Percentiles rank a stretch among this genome's conserved stretches.
Evolutionary conservation across 2,888 invertebrate species (phyloP).

Genomic region (Norana najaformis): DNA sequence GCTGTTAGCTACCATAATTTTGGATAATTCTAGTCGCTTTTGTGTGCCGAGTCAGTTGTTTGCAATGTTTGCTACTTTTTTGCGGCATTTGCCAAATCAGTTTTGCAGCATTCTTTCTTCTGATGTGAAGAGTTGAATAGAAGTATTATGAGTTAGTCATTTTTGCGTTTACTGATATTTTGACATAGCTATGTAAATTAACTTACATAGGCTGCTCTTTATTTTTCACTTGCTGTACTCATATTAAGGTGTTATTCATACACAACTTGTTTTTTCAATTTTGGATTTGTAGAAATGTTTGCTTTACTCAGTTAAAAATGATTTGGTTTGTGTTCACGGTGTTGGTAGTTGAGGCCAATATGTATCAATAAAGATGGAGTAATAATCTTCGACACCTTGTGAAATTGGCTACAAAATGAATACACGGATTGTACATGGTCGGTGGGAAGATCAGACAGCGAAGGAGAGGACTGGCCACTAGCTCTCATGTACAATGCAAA

Average conservation of each 20-base stretch:
- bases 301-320: neutral
- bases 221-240: conserved; percentile 13
- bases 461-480: neutral
- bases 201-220: neutral
- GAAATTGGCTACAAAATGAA: neutral
- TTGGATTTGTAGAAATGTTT: neutral
- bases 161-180: conserved; percentile 1
- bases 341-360: neutral
- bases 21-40: neutral
- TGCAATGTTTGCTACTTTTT: neutral
- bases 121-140: neutral
- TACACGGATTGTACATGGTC: neutral
- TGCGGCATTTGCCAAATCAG: neutral
- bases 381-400: neutral
- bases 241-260: neutral
- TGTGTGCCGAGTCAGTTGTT: neutral
- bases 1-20: neutral
- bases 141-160: neutral
- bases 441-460: neutral
- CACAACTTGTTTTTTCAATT: neutral
- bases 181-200: neutral
- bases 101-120: neutral
- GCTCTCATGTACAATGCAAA: neutral
- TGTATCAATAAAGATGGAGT: neutral
- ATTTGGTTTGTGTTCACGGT: conserved; percentile 6